These are phyloP conservation scores for Allophyes oxyacanthae DNA, from an alignment of 2,888 invertebrate species.

Conservation along the genomic window DNA sequence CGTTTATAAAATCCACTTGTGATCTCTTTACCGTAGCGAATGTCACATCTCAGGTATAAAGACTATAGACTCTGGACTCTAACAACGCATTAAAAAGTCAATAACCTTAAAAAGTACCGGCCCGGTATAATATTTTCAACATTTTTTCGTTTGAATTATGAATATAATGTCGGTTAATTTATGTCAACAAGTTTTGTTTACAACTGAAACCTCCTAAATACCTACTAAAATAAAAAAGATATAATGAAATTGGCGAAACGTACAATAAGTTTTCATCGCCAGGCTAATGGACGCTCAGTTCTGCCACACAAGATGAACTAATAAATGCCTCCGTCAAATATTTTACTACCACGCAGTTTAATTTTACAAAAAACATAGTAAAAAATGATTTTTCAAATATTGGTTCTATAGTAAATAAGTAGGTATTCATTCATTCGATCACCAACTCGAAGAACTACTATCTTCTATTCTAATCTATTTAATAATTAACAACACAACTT, in stretches of 20 bases:
- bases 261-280: conserved; percentile 47
- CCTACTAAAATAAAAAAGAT: conserved; percentile 37
- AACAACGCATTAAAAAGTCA: conserved; percentile 30
- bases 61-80: conserved; percentile 6
- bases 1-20: too few species aligned
- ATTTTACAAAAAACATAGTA: conserved; percentile 16
- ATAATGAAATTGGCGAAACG: conserved; percentile 28
- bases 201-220: conserved; percentile 21
- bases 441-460: neutral
- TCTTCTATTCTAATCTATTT: neutral
- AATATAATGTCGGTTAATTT: conserved; percentile 25
- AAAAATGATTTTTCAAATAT: neutral
- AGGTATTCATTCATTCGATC: neutral
- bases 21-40: too few species aligned
- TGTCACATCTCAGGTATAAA: neutral
- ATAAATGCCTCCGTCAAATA: conserved; percentile 44
- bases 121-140: conserved; percentile 6
- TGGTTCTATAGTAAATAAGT: neutral
- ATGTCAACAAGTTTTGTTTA: conserved; percentile 44
- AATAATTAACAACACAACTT: neutral
- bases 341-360: conserved; percentile 48
- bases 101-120: conserved; percentile 22
- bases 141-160: conserved; percentile 38
- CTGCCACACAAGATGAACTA: conserved; percentile 56
- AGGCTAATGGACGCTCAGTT: conserved; percentile 42